phyloP scores from a whole-genome alignment of 2,888 invertebrate species.

The Stenodema calcarata region DNA sequence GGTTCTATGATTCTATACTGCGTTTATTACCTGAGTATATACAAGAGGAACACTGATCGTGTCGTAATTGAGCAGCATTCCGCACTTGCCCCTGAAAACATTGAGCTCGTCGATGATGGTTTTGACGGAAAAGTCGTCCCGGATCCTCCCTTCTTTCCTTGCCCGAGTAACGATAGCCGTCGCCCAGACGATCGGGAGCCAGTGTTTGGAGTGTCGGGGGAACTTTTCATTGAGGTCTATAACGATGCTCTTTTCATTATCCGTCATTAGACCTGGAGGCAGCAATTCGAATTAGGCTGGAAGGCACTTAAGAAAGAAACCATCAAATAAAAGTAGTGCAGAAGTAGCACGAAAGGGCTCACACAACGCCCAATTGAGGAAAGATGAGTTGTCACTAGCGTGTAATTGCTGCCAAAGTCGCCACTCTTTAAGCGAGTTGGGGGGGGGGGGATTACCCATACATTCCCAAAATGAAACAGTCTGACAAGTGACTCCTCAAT shows the following conservation, averaged over 20 bases:
- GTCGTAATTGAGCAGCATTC: constrained; percentile 77
- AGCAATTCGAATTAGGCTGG: background rate
- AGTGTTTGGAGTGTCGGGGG: constrained; percentile 86
- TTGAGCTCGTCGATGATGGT: constrained; percentile 88
- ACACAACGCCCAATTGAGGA: too few relatives aligned
- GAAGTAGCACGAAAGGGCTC: too few relatives aligned
- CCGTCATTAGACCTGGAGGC: constrained; percentile 72
- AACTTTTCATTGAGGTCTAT: constrained; percentile 80
- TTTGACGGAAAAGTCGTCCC: constrained; percentile 91
- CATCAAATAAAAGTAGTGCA: too few relatives aligned
- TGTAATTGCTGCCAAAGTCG: too few relatives aligned
- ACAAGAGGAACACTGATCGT: constrained; percentile 82
- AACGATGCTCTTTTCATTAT: constrained; percentile 81
- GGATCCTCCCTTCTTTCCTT: constrained; percentile 85
- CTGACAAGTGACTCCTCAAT: too few relatives aligned
- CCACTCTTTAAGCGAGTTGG: too few relatives aligned
- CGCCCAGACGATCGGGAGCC: constrained; percentile 92
- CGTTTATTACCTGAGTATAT: constrained; percentile 72
- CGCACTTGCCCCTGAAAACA: constrained; percentile 81
- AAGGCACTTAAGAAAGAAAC: too few relatives aligned
- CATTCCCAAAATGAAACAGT: too few relatives aligned
- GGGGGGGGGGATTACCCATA: too few relatives aligned
- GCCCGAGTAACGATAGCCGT: constrained; percentile 87
- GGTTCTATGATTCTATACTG: too few relatives aligned
- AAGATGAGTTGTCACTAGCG: too few relatives aligned